Percentiles rank a stretch among this genome's conserved stretches.
Conservation (phyloP, 1,140 invertebrate genomes). For the Diachasmimorpha longicaudata region DNA sequence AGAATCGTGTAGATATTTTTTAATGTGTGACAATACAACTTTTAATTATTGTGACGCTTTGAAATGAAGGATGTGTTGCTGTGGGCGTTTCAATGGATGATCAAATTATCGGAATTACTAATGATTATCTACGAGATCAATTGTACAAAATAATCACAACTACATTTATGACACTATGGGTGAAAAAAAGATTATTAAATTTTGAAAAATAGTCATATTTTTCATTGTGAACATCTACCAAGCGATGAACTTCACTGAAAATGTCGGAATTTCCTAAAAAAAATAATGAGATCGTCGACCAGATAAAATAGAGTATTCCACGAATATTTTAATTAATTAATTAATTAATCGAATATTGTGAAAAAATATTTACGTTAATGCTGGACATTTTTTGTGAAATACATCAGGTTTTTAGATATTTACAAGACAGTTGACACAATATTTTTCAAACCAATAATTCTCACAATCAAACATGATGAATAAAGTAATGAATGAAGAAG, state of each 20-base stretch:
- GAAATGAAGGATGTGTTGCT: slow-evolving; percentile 3
- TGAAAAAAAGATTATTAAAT: background rate
- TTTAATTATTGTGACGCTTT: background rate
- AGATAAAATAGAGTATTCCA: background rate
- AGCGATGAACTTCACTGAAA: no score
- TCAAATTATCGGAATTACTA: background rate
- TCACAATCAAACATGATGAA: background rate
- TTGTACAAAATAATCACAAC: background rate
- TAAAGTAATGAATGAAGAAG: background rate
- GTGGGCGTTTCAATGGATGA: background rate
- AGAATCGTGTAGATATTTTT: slow-evolving; percentile 7
- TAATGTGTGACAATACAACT: background rate
- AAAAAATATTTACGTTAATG: no score
- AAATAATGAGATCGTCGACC: no score
- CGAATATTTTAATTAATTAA: background rate
- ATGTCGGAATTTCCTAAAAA: no score
- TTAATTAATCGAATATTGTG: no score
- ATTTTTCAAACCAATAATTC: background rate
- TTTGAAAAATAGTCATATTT: background rate
- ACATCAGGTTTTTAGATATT: no score
- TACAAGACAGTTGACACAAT: no score
- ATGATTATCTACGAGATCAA: background rate
- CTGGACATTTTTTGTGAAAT: background rate
- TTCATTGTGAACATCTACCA: background rate
- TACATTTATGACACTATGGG: background rate